Base-by-base conservation (phyloP, 2,888 invertebrate genomes). In the Axea sp. region DNA sequence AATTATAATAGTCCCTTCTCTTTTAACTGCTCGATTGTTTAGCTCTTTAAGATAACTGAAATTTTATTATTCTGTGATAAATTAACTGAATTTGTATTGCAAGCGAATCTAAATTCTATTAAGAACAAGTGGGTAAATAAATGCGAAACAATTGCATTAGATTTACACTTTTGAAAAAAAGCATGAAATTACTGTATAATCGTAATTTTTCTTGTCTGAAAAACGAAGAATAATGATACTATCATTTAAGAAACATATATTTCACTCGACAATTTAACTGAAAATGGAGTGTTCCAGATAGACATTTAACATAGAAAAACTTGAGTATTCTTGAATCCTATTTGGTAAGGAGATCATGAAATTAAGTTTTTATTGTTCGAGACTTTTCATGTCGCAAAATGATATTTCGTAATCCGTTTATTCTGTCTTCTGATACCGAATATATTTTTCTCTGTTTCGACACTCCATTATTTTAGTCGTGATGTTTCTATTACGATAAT, bases 151-250 rank as follows among this genome's bases (percentile, higher is more conserved):
- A 7, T 26, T 41, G n/a, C 11, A 31, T 55, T 55, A 19, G 55
- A 55, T 55, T 41, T 30, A 55, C 55, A 30, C 17, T 19, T 55
- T 55, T 12, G n/a, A 14, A 15, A 30, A 55, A 55, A 41, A n/a
- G 15, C 22, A 0, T n/a, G 17, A 24, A 37, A 37, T 53, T 53
- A 37, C 24, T 37, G 15, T 53, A 53, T 53, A 37, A 53, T 37
- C 22, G 53, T 53, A 53, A 37, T 53, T 53, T 53, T 53, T 37
- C 33, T 14, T 15, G 26, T 24, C 37, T 7, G 37, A 53, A 37
- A 51, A 37, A 53, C 31, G 33, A 33, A 33, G 19, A 49, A 33
- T 33, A 33, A 33, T 11, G 19, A 49, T 49, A 33, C 19, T 7
- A 49, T 49, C 49, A 22, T 49, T 49, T 22, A 17, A 22, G 33